Base-by-base conservation (phyloP, 2,797 vertebrate genomes). In the Molossus alvarezi region DNA sequence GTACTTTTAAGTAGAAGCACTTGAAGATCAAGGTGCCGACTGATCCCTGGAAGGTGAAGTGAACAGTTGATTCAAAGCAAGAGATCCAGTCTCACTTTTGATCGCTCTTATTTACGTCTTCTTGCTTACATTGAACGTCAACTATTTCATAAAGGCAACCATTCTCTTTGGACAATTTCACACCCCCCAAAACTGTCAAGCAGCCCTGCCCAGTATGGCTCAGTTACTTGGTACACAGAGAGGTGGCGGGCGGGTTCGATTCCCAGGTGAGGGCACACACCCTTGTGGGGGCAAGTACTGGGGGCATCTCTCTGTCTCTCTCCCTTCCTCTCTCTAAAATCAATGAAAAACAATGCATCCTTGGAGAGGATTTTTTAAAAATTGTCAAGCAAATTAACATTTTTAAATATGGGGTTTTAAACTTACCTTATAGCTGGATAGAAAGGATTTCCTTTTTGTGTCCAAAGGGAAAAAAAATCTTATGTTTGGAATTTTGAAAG, bases 401-500 rank as follows among this genome's bases (percentile, higher is more conserved):
- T 69, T 65, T 23, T n/a, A 97, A 97, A 96, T 97, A 96, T 76
- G 69, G 6, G 20, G 73, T 88, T 95, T 96, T 82, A 94, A 94
- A 93, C 85, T 91, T 97, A 94, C 94, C 95, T 96, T 97, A 33
- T 67, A 62, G 37, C 91, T 96, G 57, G 95, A 97, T 94, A 87
- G 65, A 45, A 96, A 96, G 62, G 69, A 92, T 97, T 97, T 92
- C 62, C 92, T 4, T 60, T 97, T 75, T 76, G 80, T 93, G 21
- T 83, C 95, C 75, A 80, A 64, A 71, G 65, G 60, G 93, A 90
- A 76, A 96, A 80, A 95, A 81, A 81, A 91, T 55, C 75, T 77
- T 73, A 33, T 53, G 81, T 95, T 97, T 96, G 57, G 91, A 97
- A 97, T 94, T 55, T 96, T 88, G 95, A 97, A 98, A 92, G 84